These are phyloP conservation scores for Arctopsyche grandis DNA, from an alignment of 1,140 invertebrate genomes.

Conservation along the genomic window DNA sequence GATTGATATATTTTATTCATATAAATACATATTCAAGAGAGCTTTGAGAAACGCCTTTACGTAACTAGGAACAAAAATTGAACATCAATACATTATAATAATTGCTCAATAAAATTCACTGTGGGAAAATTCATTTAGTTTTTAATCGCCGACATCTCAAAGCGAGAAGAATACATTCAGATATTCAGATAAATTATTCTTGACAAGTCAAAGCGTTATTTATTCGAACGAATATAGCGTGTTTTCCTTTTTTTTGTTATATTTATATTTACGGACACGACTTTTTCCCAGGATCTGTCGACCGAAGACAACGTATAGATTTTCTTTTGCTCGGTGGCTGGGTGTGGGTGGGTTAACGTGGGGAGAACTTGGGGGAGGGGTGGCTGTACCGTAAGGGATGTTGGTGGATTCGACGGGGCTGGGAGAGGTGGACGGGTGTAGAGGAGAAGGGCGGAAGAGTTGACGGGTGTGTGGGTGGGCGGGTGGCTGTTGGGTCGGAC, in stretches of 20 bases:
- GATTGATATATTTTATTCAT: no score
- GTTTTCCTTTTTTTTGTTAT: background rate
- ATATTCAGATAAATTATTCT: slow-evolving; percentile 16
- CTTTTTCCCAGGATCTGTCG: slow-evolving; percentile 43
- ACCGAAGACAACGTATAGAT: slow-evolving; percentile 52
- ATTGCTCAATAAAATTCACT: background rate
- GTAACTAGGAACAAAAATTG: background rate
- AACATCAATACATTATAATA: background rate
- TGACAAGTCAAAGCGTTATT: slow-evolving; percentile 24
- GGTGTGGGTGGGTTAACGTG: slow-evolving; percentile 6
- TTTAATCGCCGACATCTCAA: background rate
- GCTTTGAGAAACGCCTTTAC: no score
- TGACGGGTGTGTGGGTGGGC: slow-evolving; percentile 15
- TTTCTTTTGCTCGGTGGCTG: slow-evolving; percentile 44
- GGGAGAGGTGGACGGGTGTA: background rate
- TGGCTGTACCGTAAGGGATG: slow-evolving; percentile 18
- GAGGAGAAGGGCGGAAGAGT: slow-evolving; percentile 31
- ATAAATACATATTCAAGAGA: no score
- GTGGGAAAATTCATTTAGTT: background rate
- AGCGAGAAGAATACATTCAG: slow-evolving; percentile 5
- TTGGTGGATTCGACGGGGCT: background rate
- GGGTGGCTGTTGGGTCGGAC: slow-evolving; percentile 22
- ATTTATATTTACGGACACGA: slow-evolving; percentile 33
- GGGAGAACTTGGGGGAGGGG: background rate
- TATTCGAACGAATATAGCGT: slow-evolving; percentile 19